A percentile compares a stretch with the other conserved stretches of the same genome.
phyloP scores from a whole-genome alignment of 2,888 invertebrate species.

The Formica aserva region DNA sequence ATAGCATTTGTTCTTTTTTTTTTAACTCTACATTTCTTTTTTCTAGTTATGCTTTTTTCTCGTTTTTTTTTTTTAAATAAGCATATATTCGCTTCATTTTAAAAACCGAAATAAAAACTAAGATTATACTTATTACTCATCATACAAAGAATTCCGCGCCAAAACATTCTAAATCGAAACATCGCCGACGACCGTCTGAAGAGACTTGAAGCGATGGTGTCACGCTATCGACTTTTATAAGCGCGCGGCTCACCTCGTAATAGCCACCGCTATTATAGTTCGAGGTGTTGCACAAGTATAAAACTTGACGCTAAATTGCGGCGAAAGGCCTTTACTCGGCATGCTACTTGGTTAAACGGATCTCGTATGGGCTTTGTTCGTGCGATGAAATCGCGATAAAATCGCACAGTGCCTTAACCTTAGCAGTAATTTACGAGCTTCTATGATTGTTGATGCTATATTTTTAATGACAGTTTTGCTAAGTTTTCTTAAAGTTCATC shows the following conservation, averaged over 20 bases:
- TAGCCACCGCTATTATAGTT: slow-evolving; percentile 72
- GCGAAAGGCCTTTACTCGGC: slow-evolving; percentile 52
- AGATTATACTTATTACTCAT: not conserved
- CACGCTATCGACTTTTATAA: slow-evolving; percentile 77
- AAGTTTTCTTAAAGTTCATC: not conserved
- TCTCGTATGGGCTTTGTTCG: slow-evolving; percentile 36
- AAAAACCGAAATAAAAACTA: not conserved
- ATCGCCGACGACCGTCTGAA: slow-evolving; percentile 12
- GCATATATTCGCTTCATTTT: slow-evolving; percentile 1
- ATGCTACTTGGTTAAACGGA: slow-evolving; percentile 41
- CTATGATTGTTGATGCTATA: slow-evolving; percentile 22
- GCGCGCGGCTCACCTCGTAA: slow-evolving; percentile 70
- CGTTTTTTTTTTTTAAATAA: not conserved
- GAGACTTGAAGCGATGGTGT: slow-evolving; percentile 73
- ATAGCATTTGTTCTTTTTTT: not conserved
- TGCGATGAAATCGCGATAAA: slow-evolving; percentile 49
- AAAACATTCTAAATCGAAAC: slow-evolving; percentile 39
- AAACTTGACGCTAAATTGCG: slow-evolving; percentile 66
- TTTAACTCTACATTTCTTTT: not conserved
- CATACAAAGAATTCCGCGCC: slow-evolving; percentile 8
- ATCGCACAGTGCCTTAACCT: slow-evolving; percentile 23
- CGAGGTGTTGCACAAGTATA: slow-evolving; percentile 59
- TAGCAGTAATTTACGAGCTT: slow-evolving; percentile 24
- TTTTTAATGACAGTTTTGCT: slow-evolving; percentile 30
- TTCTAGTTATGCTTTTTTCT: not conserved